Base-by-base conservation (phyloP, 2,888 invertebrate species). In the Campoletis raptor region DNA sequence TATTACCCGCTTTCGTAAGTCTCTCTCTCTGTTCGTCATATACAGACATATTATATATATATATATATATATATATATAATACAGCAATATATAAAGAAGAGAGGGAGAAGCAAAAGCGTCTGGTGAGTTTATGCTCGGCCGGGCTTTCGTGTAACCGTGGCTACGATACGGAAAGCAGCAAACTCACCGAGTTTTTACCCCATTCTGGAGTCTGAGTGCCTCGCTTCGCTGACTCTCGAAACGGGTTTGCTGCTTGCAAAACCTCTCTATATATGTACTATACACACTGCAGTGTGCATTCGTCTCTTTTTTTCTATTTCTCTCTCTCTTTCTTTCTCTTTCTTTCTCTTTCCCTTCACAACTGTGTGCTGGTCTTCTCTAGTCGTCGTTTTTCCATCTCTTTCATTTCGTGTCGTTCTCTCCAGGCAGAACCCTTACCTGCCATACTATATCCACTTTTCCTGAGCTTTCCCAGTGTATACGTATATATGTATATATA, bases 181-280 rank as follows among this genome's bases (percentile, higher is more conserved):
- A 81, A 92, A 92, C 92, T 93, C 92, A 92, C 92, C 90, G 93
- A 92, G 91, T 92, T 93, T 93, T 93, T 92, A 91, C 92, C 92
- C 92, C 91, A 92, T 92, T 92, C 92, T 91, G 89, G 91, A 93
- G 93, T 93, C 93, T 93, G 93, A 93, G 93, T 93, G 92, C 92
- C 90, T 91, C 92, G 93, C 93, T 92, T 90, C 89, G 93, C 92
- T 93, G 93, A 91, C 91, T 93, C 92, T 93, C 90, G 92, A 93
- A 93, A 93, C 92, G 91, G 92, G 92, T 91, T 82, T 82, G 76
- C 82, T 82, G 72, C 78, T 87, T 91, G 91, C 88, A 89, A 90
- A 91, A 89, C 88, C 84, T 90, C 87, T 86, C 79, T 83, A 24
- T 76, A 74, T 61, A 57, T 48, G 54, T 57, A 69, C 74, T 82